These are phyloP conservation scores for Caenorhabditis remanei DNA, from an alignment of 1,140 invertebrate genomes.

Conservation along the genomic window DNA sequence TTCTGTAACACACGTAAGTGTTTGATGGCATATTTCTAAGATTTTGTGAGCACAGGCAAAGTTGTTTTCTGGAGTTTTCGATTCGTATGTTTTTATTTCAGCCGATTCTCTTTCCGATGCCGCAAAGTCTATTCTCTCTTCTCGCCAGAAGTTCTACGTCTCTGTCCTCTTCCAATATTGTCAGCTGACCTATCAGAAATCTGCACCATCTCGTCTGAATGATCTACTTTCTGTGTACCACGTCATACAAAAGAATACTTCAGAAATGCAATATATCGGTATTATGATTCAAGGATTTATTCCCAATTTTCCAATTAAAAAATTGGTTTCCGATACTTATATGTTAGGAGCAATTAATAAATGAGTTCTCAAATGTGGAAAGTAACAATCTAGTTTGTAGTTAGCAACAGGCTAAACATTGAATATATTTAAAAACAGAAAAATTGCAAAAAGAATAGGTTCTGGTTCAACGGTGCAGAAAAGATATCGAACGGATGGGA, in stretches of 20 bases:
- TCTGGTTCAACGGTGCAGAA: constrained; percentile 29
- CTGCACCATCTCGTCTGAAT: constrained; percentile 4
- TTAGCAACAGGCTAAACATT: background rate
- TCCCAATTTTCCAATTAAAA: constrained; percentile 2
- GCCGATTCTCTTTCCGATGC: background rate
- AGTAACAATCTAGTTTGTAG: background rate
- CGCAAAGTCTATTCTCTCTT: background rate
- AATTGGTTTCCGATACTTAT: constrained; percentile 3
- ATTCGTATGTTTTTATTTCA: background rate
- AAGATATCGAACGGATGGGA: background rate
- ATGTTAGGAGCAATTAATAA: background rate
- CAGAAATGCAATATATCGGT: constrained; percentile 34
- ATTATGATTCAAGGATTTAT: constrained; percentile 18
- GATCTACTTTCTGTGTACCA: constrained; percentile 7
- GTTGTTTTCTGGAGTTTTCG: background rate
- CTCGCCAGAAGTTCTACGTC: background rate
- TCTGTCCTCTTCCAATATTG: background rate
- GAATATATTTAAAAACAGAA: background rate
- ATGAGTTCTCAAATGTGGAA: background rate
- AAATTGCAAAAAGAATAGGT: background rate
- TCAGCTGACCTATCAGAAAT: background rate
- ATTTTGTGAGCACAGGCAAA: no score
- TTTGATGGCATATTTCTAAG: no score
- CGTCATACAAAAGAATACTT: background rate
- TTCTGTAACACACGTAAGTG: constrained; percentile 21